Evolutionary conservation across 2,113 vertebrate species (phyloP).

Genomic region (Nycticryphes semicollaris): DNA sequence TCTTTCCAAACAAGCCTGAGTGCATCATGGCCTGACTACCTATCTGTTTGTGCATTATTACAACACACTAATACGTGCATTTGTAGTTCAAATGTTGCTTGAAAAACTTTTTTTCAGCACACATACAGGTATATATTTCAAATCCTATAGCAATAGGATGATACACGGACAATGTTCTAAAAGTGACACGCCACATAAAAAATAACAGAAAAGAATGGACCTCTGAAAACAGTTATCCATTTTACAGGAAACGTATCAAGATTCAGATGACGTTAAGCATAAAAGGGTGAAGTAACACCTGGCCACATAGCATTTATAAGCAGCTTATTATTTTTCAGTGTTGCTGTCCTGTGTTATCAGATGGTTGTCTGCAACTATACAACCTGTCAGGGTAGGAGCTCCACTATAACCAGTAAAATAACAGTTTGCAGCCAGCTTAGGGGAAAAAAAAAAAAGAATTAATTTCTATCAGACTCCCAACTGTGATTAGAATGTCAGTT

Average conservation of each 20-base stretch:
- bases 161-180: background rate
- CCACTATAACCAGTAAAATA: slow-evolving; percentile 48
- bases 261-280: background rate
- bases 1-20: background rate
- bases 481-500: slow-evolving; percentile 55
- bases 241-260: background rate
- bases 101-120: background rate
- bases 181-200: background rate
- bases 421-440: slow-evolving; percentile 27
- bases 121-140: background rate
- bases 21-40: background rate
- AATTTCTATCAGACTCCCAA: background rate
- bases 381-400: background rate
- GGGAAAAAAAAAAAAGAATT: background rate
- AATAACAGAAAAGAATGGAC: background rate
- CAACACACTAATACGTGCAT: background rate
- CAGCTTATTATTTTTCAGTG: background rate
- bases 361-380: background rate
- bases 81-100: background rate
- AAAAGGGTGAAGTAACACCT: background rate
- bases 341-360: background rate
- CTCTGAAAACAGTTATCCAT: background rate
- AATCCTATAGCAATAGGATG: background rate
- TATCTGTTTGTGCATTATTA: background rate
- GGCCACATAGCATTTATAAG: background rate